Percentiles rank a stretch among this genome's conserved stretches.
Conservation (phyloP, 1,140 invertebrate genomes). For the Meloidogyne exigua region DNA sequence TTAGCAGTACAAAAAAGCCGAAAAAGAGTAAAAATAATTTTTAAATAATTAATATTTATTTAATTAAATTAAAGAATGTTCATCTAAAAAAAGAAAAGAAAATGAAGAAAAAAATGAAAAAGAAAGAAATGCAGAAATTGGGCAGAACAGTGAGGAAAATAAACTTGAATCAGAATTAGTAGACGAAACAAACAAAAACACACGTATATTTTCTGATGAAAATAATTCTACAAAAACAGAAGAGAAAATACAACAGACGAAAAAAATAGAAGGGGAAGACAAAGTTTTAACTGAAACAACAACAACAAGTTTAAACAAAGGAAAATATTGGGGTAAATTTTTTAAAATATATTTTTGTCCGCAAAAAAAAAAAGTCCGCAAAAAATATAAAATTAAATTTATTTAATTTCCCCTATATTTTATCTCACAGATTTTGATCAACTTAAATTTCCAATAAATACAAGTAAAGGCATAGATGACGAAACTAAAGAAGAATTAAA, state of each 20-base stretch:
- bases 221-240: neutral
- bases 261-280: neutral
- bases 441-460: neutral
- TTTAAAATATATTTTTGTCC: no score
- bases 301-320: neutral
- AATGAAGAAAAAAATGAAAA: neutral
- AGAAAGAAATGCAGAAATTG: neutral
- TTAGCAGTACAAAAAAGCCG: neutral
- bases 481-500: neutral
- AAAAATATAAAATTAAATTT: no score
- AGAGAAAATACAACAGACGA: neutral
- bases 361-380: no score
- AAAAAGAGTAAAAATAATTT: neutral
- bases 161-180: neutral
- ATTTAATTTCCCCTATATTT: neutral
- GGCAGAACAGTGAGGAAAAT: neutral
- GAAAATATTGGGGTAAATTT: neutral
- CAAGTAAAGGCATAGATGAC: neutral
- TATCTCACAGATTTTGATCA: neutral
- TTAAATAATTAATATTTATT: neutral
- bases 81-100: neutral
- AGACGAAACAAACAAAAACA: neutral
- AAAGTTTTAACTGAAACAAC: neutral
- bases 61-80: constrained; percentile 4
- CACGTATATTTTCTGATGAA: neutral